phyloP scores from a whole-genome alignment of 2,113 vertebrate genomes.

The Pituophis catenifer region DNA sequence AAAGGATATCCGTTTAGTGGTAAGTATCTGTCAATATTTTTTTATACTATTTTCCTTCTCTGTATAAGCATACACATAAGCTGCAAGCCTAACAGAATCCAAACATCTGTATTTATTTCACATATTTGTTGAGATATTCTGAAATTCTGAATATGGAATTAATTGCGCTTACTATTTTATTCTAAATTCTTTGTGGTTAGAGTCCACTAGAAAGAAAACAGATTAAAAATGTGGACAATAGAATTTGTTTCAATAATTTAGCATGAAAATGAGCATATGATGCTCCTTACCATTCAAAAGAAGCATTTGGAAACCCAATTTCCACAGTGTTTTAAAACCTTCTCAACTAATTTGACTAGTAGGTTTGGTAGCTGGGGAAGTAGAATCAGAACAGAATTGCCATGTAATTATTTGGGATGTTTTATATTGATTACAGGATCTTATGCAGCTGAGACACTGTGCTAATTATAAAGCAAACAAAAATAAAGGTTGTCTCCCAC shows the following conservation, averaged over 20 bases:
- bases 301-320: not conserved
- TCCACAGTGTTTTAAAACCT: not conserved
- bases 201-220: not conserved
- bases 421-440: not conserved
- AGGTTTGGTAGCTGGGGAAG: not conserved
- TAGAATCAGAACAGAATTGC: not conserved
- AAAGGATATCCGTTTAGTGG: slow-evolving; percentile 90
- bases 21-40: slow-evolving; percentile 52
- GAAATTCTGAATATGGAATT: not conserved
- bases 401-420: not conserved
- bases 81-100: not conserved
- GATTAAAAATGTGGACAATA: not conserved
- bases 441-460: not conserved
- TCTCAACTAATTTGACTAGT: not conserved
- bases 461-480: not conserved
- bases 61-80: not conserved
- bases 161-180: not conserved
- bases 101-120: not conserved
- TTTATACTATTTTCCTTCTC: no score
- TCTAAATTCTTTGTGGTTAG: not conserved
- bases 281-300: not conserved
- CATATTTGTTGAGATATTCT: not conserved
- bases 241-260: not conserved
- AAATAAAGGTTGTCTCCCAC: not conserved
- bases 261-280: not conserved